phyloP scores from a whole-genome alignment of 2,797 vertebrate species.

The Pseudomugil gertrudae region DNA sequence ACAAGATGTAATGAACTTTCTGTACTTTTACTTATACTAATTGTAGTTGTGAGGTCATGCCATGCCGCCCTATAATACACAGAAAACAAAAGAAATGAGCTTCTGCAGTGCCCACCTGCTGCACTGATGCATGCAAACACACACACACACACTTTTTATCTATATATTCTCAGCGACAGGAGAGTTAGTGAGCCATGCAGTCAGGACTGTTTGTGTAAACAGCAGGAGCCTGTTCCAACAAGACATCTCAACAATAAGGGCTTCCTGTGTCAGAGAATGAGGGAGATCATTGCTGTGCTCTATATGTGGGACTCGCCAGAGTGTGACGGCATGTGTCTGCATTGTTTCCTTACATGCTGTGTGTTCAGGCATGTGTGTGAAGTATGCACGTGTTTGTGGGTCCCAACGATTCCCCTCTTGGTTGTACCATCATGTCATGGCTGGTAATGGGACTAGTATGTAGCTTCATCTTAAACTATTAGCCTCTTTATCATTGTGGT shows the following conservation, averaged over 20 bases:
- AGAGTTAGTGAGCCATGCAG: constrained; percentile 51
- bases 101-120: constrained; percentile 44
- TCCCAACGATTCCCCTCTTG: not conserved
- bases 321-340: constrained; percentile 30
- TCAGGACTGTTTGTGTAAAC: constrained; percentile 55
- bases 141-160: not conserved
- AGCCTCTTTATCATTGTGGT: not conserved
- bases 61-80: constrained; percentile 7
- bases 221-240: constrained; percentile 63
- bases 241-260: constrained; percentile 55
- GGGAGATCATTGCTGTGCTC: constrained; percentile 41
- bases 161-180: constrained; percentile 33
- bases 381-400: constrained; percentile 5
- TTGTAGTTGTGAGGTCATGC: constrained; percentile 11
- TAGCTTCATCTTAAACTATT: not conserved
- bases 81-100: constrained; percentile 14
- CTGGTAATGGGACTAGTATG: not conserved
- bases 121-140: constrained; percentile 1
- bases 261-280: constrained; percentile 33
- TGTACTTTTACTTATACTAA: not conserved
- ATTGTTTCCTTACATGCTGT: constrained; percentile 37
- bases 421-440: not conserved
- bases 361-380: constrained; percentile 23
- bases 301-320: constrained; percentile 33
- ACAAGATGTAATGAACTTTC: not conserved